Percentiles rank a stretch among this genome's conserved stretches.
Conservation (phyloP, 1,140 invertebrate species). For the Drosophila kanapiae region DNA sequence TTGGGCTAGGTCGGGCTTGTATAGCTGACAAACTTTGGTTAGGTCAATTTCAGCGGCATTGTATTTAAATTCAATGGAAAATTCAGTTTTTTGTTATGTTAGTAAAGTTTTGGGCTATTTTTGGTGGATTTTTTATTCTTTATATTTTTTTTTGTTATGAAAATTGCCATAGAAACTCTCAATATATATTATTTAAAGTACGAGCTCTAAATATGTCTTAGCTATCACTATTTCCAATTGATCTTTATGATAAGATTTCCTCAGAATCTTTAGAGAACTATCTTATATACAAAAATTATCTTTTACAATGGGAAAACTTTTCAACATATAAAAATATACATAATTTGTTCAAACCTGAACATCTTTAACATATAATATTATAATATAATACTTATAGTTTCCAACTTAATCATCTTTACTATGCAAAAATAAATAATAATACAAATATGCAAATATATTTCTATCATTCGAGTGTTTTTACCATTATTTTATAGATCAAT, state of each 20-base stretch:
- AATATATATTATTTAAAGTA: background rate
- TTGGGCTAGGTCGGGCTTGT: background rate
- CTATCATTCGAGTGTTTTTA: background rate
- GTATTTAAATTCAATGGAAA: background rate
- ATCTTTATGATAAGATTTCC: too few species aligned
- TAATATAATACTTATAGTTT: background rate
- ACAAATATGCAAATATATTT: background rate
- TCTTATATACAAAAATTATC: too few species aligned
- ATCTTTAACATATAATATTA: too few species aligned
- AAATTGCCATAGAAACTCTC: background rate
- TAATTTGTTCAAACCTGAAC: too few species aligned
- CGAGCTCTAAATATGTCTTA: too few species aligned
- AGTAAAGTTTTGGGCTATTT: background rate
- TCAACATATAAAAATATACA: too few species aligned
- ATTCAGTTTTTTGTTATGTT: background rate
- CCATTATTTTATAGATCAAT: background rate
- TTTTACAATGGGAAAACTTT: too few species aligned
- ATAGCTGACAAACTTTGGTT: background rate
- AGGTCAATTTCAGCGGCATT: background rate
- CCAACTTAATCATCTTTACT: background rate
- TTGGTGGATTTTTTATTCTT: background rate
- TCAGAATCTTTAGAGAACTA: too few species aligned
- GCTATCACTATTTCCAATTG: too few species aligned
- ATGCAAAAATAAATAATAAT: background rate
- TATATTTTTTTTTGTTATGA: background rate